phyloP scores from a whole-genome alignment of 1,140 invertebrate genomes.

The Drosophila pandora region DNA sequence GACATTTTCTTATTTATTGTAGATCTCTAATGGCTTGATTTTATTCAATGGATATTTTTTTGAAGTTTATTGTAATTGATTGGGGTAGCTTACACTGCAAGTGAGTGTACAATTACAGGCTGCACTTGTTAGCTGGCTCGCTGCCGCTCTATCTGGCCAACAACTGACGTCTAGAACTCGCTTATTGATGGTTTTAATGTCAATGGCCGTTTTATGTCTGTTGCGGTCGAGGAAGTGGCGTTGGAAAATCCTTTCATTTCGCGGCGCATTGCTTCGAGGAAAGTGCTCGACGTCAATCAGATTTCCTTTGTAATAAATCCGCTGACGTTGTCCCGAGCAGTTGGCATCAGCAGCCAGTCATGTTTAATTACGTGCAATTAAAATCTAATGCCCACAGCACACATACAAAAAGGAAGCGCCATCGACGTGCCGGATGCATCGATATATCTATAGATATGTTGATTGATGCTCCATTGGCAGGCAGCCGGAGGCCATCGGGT shows the following conservation, averaged over 20 bases:
- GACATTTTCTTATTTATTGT: too few species aligned
- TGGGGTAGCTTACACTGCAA: slow-evolving; percentile 24
- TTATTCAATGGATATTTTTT: slow-evolving; percentile 1
- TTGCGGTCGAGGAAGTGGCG: slow-evolving; percentile 30
- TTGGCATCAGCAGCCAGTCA: slow-evolving; percentile 42
- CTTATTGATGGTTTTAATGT: slow-evolving; percentile 70
- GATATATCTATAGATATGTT: slow-evolving; percentile 9
- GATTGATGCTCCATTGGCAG: slow-evolving; percentile 47
- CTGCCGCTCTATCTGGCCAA: slow-evolving; percentile 13
- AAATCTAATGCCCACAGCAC: slow-evolving; percentile 64
- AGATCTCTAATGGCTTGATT: background rate
- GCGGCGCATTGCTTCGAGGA: slow-evolving; percentile 59
- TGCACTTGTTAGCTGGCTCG: slow-evolving; percentile 21
- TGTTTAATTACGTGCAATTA: slow-evolving; percentile 77
- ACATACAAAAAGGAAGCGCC: slow-evolving; percentile 14
- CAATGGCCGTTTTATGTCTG: slow-evolving; percentile 29
- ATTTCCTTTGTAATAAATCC: slow-evolving; percentile 75
- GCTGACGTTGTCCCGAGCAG: slow-evolving; percentile 52
- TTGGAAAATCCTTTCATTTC: slow-evolving; percentile 63
- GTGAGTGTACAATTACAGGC: slow-evolving; percentile 35
- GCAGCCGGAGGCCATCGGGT: slow-evolving; percentile 6
- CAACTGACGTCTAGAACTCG: slow-evolving; percentile 45
- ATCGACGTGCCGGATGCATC: slow-evolving; percentile 4
- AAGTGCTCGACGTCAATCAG: slow-evolving; percentile 69
- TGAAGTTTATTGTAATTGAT: slow-evolving; percentile 35